Evolutionary conservation across 2,797 vertebrate species (phyloP).

Genomic region (Decapterus maruadsi): DNA sequence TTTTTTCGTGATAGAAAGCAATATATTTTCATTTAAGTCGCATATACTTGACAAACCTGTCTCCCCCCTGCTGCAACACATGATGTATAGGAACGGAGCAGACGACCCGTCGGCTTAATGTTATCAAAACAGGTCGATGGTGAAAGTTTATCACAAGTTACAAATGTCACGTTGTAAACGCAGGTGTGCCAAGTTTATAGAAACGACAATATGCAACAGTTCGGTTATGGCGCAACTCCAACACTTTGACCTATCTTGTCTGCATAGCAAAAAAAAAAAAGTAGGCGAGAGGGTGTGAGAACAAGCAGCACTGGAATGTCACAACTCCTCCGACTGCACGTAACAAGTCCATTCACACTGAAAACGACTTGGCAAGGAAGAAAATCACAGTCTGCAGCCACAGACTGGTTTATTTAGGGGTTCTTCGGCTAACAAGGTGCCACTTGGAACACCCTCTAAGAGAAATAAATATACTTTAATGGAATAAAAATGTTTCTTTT

Average conservation of each 20-base stretch:
- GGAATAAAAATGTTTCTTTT: too few relatives aligned
- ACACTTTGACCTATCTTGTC: not conserved
- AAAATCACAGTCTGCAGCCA: not conserved
- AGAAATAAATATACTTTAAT: too few relatives aligned
- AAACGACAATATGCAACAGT: not conserved
- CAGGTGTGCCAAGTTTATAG: not conserved
- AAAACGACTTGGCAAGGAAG: not conserved
- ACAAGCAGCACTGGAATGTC: slow-evolving; percentile 40
- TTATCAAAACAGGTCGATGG: not conserved
- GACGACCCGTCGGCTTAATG: not conserved
- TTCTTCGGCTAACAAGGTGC: not conserved
- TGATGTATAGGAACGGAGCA: not conserved
- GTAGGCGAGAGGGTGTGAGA: slow-evolving; percentile 47
- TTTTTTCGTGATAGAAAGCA: not conserved
- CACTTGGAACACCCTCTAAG: too few relatives aligned
- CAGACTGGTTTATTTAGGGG: not conserved
- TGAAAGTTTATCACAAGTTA: not conserved
- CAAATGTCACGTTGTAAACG: not conserved
- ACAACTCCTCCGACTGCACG: slow-evolving; percentile 15
- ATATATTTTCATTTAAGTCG: not conserved
- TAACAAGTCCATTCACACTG: slow-evolving; percentile 15
- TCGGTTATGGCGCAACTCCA: not conserved
- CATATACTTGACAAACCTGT: not conserved
- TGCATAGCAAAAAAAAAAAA: not conserved
- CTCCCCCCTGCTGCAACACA: not conserved